These are phyloP conservation scores for Daubentonia madagascariensis DNA, from an alignment of 2,113 vertebrate species.

Conservation along the genomic window DNA sequence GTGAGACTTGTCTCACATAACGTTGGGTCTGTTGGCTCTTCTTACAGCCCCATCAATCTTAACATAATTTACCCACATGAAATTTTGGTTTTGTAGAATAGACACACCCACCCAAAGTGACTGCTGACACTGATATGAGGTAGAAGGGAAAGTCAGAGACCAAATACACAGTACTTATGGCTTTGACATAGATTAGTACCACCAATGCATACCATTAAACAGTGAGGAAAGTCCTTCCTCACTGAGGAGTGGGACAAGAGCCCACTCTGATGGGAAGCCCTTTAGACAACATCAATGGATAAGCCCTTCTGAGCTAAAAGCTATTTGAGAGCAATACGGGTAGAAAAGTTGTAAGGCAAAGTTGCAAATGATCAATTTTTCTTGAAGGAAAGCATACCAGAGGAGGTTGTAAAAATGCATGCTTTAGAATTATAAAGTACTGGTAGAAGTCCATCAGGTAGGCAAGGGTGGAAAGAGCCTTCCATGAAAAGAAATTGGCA, in stretches of 20 bases:
- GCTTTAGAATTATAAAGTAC: neutral
- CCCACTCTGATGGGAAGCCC: neutral
- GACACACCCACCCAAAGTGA: neutral
- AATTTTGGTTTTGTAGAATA: neutral
- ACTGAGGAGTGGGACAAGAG: neutral
- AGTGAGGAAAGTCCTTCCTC: neutral
- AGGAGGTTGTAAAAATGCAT: neutral
- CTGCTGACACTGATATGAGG: neutral
- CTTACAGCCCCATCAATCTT: neutral
- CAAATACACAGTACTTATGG: neutral
- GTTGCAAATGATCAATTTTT: neutral
- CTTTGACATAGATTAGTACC: neutral
- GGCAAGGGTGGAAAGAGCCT: neutral
- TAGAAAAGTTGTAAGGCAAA: neutral
- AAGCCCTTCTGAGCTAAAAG: neutral
- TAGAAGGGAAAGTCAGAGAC: neutral
- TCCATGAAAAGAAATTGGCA: neutral
- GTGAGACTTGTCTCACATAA: neutral
- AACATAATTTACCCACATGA: neutral
- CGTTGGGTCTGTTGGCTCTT: neutral
- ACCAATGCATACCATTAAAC: neutral
- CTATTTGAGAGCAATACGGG: neutral
- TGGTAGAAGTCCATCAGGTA: neutral
- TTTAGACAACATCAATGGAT: neutral
- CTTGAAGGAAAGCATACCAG: neutral